Evolutionary conservation across 2,888 invertebrate genomes (phyloP).

Genomic region (Orthosia incerta): DNA sequence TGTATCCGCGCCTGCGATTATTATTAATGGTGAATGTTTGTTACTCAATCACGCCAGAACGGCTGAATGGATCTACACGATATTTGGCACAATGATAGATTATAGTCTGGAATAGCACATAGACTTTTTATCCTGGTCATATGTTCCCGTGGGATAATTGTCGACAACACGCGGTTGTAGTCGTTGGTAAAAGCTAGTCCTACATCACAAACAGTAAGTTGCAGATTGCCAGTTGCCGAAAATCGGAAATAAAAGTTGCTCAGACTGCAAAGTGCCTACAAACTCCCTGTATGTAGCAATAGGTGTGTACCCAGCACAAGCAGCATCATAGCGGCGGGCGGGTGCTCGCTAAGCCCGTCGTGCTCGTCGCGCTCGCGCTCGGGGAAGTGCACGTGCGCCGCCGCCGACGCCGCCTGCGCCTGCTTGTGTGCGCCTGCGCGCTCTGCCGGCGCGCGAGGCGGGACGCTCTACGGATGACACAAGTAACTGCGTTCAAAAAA

Average conservation of each 20-base stretch:
- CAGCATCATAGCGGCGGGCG: constrained; percentile 95
- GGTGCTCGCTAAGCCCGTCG: constrained; percentile 93
- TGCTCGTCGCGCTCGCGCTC: constrained; percentile 70
- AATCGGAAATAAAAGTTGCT: neutral
- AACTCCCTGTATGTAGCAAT: neutral
- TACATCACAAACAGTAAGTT: no score
- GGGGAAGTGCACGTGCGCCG: constrained; percentile 26
- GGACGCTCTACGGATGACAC: constrained; percentile 27
- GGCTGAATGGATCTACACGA: no score
- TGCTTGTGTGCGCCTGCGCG: neutral
- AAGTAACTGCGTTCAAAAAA: neutral
- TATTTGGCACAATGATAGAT: no score
- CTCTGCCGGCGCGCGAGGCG: constrained; percentile 28
- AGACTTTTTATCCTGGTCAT: no score
- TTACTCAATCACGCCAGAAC: no score
- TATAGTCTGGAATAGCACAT: no score
- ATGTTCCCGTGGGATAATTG: no score
- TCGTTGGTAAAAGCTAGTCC: no score
- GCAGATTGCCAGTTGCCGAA: neutral
- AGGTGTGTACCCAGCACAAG: constrained; percentile 92
- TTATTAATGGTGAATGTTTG: no score
- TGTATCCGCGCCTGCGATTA: no score
- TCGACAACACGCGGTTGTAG: no score
- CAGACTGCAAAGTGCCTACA: neutral
- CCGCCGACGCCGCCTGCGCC: constrained; percentile 1